A percentile compares a stretch with the other conserved stretches of the same genome.
phyloP scores from a whole-genome alignment of 2,113 vertebrate genomes.

The Myotis davidii region DNA sequence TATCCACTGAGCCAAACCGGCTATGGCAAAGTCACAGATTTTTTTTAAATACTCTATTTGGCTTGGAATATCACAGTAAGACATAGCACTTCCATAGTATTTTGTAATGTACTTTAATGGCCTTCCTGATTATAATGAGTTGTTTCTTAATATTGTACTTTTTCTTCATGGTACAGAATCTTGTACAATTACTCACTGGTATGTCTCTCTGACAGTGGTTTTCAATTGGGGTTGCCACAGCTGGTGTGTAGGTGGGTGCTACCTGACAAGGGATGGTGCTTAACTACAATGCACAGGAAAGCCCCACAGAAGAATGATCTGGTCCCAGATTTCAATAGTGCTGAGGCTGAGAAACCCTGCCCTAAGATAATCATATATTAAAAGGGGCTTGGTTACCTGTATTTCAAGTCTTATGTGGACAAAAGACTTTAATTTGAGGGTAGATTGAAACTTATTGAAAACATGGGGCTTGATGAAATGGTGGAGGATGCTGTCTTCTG shows the following conservation, averaged over 20 bases:
- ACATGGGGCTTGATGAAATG: not conserved
- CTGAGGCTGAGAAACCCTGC: not conserved
- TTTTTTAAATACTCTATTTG: not conserved
- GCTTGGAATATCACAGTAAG: not conserved
- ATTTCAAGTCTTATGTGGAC: not conserved
- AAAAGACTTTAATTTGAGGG: not conserved
- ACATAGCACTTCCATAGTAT: not conserved
- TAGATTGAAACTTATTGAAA: not conserved
- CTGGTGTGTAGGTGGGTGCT: not conserved
- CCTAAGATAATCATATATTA: not conserved
- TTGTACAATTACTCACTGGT: not conserved
- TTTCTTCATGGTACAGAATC: not conserved
- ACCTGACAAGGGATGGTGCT: not conserved
- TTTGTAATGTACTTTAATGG: not conserved
- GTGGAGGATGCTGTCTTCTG: not conserved
- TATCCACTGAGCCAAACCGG: too few species aligned
- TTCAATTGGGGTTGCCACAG: not conserved
- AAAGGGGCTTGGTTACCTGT: not conserved
- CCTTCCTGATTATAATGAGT: not conserved
- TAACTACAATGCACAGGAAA: not conserved
- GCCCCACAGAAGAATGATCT: not conserved
- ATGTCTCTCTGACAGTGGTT: not conserved
- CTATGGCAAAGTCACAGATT: not conserved
- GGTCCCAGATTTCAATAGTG: not conserved
- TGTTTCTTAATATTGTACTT: constrained; percentile 7